phyloP scores from a whole-genome alignment of 2,888 invertebrate genomes.

The Nudaria mundana region DNA sequence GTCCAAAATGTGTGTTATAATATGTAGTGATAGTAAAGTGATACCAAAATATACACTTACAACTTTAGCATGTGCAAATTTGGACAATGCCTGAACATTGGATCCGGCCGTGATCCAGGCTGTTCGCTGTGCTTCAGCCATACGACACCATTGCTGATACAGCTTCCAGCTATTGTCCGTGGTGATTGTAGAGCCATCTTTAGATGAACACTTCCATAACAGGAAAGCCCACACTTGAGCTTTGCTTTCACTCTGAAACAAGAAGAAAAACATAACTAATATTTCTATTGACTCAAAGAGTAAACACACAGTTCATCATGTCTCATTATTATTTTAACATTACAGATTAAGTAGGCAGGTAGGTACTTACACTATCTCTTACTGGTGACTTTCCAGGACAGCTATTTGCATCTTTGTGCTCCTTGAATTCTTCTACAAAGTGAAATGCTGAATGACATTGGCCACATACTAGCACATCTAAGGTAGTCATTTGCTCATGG shows the following conservation, averaged over 20 bases:
- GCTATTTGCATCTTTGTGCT: conserved; percentile 83
- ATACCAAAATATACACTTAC: too few species aligned
- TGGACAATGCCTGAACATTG: conserved; percentile 86
- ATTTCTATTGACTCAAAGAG: too few species aligned
- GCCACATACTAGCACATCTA: conserved; percentile 92
- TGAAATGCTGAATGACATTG: conserved; percentile 90
- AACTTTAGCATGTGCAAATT: conserved; percentile 85
- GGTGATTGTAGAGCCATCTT: conserved; percentile 70
- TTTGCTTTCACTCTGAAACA: conserved; percentile 85
- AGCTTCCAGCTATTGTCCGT: conserved; percentile 88
- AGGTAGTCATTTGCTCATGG: conserved; percentile 87
- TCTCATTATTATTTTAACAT: too few species aligned
- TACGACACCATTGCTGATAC: conserved; percentile 91
- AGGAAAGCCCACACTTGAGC: conserved; percentile 93
- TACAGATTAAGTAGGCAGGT: too few species aligned
- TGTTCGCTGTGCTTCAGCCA: conserved; percentile 86
- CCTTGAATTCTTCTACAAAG: conserved; percentile 89
- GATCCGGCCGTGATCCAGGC: conserved; percentile 91
- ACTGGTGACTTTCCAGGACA: conserved; percentile 84
- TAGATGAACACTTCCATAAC: conserved; percentile 86
- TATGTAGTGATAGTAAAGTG: too few species aligned
- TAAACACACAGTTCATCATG: background rate
- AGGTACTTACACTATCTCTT: conserved; percentile 83
- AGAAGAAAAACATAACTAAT: background rate
- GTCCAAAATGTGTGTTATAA: too few species aligned